Evolutionary conservation across 2,888 invertebrate species (phyloP), one percentile per base, ranked within the genome.

Genomic region (Orchesellides sinensis): DNA sequence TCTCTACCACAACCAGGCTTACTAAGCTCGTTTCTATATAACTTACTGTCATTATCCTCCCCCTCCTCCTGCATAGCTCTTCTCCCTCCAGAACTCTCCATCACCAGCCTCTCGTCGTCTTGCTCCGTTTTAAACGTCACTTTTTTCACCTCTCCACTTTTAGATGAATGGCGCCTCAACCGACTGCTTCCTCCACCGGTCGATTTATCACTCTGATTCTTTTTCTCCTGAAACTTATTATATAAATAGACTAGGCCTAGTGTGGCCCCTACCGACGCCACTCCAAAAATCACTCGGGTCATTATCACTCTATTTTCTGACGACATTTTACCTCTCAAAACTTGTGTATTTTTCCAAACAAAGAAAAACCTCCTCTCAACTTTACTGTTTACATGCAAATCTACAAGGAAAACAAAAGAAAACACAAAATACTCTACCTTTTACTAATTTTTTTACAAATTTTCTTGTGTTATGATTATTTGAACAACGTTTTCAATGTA

Each of bases 271-370:
- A 83, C 75, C 1, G 85, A 82, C 1, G 85, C 81, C 17, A 82
- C 85, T 19, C 83, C 85, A 19, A 85, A 29, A 29, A 85, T 68
- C n/a, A 85, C 69, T 23, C 85, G 73, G 32, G 85, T 74, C 73
- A 84, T 77, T 12, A 81, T 49, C 4, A 77, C 14, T n/a, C 77
- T 77, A 25, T 65, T 82, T 54, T 70, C 70, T 21, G 66, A 56
- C 12, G 73, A 56, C 80, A 80, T 80, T 10, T 25, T 59, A 19
- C n/a, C 2, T 40, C 40, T 8, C n/a, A 40, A 40, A 40, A 40
- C 40, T 2, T 40, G n/a, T 32, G 6, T 6, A 40, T n/a, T 40
- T 40, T 40, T 40, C 32, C 32, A 32, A 32, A 32, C 5, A 5
- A 32, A 32, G 32, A 32, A 32, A 32, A 32, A 32, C 6, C 6